Percentiles rank a stretch among this genome's conserved stretches.
phyloP scores from a whole-genome alignment of 2,113 vertebrate genomes.

The Cacatua alba region DNA sequence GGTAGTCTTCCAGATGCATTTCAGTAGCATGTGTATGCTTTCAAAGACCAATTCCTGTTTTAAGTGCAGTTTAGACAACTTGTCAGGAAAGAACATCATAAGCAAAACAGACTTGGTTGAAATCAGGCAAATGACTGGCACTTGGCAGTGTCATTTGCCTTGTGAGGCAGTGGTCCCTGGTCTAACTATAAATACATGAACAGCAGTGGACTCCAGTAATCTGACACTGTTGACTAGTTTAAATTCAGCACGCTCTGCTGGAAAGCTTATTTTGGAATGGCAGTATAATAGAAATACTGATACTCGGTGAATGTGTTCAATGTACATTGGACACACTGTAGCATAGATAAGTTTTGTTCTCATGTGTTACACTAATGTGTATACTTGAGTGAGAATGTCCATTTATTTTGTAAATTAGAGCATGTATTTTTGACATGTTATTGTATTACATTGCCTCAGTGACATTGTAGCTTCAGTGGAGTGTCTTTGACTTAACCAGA shows the following conservation, averaged over 20 bases:
- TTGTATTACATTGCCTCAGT: not conserved
- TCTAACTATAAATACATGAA: not conserved
- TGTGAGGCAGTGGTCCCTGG: not conserved
- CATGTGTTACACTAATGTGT: fast-evolving
- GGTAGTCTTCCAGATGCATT: not conserved
- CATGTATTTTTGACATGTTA: not conserved
- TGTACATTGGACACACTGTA: fast-evolving
- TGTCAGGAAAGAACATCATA: not conserved
- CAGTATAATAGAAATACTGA: not conserved
- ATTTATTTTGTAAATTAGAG: not conserved
- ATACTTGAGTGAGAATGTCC: not conserved
- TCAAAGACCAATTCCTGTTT: not conserved
- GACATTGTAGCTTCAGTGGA: not conserved
- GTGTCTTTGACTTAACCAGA: not conserved
- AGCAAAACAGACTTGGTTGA: not conserved
- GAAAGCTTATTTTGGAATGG: not conserved
- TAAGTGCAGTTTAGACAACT: not conserved
- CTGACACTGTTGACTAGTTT: not conserved
- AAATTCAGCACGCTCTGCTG: not conserved
- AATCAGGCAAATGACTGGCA: not conserved
- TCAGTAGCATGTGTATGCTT: not conserved
- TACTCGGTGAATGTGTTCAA: not conserved
- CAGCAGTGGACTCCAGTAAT: not conserved
- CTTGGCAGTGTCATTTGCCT: not conserved
- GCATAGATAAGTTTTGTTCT: not conserved